Percentiles rank a stretch among this genome's conserved stretches.
These are phyloP conservation scores for Hipparchia semele DNA, from an alignment of 2,888 invertebrate genomes.

Conservation along the genomic window DNA sequence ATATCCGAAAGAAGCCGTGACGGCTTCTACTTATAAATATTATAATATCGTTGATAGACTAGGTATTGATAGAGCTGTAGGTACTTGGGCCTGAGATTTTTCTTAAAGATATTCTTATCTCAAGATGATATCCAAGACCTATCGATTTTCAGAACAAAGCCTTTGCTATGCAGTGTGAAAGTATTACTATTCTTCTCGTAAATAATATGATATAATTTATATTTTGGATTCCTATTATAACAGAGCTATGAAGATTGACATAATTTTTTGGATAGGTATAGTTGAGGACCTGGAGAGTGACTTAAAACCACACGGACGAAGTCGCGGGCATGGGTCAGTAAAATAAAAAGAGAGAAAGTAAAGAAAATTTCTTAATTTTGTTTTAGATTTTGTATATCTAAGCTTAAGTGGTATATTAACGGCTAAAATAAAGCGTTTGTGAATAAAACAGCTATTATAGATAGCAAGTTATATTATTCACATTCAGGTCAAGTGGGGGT, in stretches of 20 bases:
- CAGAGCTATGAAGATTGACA: too few species aligned
- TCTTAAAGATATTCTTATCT: neutral
- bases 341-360: too few species aligned
- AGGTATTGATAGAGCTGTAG: neutral
- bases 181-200: too few species aligned
- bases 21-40: neutral
- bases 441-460: conserved; percentile 9
- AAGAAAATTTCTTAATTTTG: neutral
- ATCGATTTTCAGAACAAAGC: neutral
- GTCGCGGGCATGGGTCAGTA: too few species aligned
- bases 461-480: conserved; percentile 16
- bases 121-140: neutral
- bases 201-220: too few species aligned
- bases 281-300: too few species aligned
- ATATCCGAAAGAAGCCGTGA: neutral
- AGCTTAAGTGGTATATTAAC: neutral
- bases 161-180: too few species aligned
- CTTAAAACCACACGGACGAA: too few species aligned
- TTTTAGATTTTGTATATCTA: neutral
- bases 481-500: conserved; percentile 17
- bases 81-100: neutral
- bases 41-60: neutral
- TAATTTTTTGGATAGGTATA: too few species aligned
- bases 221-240: too few species aligned
- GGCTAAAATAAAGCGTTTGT: neutral